Percentiles rank a stretch among this genome's conserved stretches.
Conservation (phyloP, 2,797 vertebrate genomes). For the Galago senegalensis region DNA sequence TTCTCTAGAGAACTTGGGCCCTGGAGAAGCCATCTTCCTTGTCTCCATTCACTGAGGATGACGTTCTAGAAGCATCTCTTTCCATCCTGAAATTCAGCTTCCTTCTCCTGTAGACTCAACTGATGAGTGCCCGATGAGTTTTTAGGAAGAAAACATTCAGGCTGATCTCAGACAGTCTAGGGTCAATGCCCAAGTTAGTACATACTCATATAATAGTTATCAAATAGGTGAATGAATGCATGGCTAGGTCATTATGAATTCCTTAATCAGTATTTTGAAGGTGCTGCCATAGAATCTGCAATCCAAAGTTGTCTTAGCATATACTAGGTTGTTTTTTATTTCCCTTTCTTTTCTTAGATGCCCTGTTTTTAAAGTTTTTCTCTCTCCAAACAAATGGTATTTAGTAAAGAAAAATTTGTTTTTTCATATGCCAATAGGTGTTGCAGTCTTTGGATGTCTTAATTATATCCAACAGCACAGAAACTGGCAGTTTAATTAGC, state of each 20-base stretch:
- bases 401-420: slow-evolving; percentile 29
- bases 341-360: neutral
- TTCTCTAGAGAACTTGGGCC: slow-evolving; percentile 3
- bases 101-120: neutral
- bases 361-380: neutral
- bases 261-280: neutral
- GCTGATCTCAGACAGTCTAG: neutral
- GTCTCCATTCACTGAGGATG: neutral
- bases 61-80: neutral
- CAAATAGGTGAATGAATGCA: neutral
- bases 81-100: neutral
- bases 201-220: neutral
- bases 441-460: neutral
- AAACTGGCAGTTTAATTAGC: neutral
- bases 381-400: neutral
- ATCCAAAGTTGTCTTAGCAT: neutral
- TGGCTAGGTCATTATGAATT: neutral
- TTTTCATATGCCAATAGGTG: neutral
- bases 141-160: neutral
- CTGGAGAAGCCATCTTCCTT: neutral
- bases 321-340: neutral
- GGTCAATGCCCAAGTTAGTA: neutral
- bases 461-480: neutral
- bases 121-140: neutral
- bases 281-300: no score